These are phyloP conservation scores for Bambusicola thoracicus DNA, from an alignment of 2,113 vertebrate genomes.

Conservation along the genomic window DNA sequence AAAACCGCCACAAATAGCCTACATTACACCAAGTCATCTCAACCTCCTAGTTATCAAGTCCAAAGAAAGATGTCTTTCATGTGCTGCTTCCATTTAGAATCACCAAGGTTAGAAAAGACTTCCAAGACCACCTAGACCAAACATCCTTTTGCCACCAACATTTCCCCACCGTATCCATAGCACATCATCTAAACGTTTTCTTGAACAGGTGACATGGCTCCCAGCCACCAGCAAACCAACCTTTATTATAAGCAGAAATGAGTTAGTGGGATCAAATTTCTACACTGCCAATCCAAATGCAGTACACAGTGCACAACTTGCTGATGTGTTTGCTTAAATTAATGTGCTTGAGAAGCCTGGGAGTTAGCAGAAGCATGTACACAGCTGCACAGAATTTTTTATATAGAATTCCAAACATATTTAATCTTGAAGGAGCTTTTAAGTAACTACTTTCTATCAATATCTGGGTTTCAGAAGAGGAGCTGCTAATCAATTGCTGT, in stretches of 20 bases:
- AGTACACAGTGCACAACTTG: not conserved
- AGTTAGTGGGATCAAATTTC: not conserved
- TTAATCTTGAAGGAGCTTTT: slow-evolving; percentile 4
- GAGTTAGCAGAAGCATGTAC: not conserved
- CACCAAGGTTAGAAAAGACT: no score
- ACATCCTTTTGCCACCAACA: no score
- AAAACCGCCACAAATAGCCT: not conserved
- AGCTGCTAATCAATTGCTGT: not conserved
- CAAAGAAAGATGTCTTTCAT: not conserved
- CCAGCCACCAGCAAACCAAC: not conserved
- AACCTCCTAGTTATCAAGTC: not conserved
- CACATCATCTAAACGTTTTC: no score
- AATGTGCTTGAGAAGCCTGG: not conserved
- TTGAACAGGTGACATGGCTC: not conserved
- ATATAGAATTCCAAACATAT: not conserved
- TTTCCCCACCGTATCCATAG: no score
- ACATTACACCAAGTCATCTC: not conserved
- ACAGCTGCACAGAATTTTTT: not conserved
- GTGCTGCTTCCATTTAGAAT: not conserved
- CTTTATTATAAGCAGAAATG: not conserved
- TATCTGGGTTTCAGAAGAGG: slow-evolving; percentile 3
- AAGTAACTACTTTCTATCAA: slow-evolving; percentile 10
- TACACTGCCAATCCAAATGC: not conserved
- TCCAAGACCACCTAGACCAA: no score
- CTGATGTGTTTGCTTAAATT: not conserved